Evolutionary conservation across 2,888 invertebrate genomes (phyloP).

Genomic region (Dryomyza anilis): DNA sequence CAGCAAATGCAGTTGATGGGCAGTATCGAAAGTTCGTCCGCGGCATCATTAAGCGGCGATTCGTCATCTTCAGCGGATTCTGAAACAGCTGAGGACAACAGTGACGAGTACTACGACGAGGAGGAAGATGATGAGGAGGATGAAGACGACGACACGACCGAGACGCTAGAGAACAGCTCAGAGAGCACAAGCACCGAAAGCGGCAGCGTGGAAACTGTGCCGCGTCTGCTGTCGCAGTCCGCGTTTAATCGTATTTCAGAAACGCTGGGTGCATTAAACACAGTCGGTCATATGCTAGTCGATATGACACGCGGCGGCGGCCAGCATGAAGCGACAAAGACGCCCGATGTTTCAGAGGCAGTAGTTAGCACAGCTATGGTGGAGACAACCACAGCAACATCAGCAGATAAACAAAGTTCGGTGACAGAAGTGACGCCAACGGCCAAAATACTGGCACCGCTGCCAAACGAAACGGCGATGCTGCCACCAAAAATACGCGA

Average conservation of each 20-base stretch:
- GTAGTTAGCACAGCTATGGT: not conserved
- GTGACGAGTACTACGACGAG: constrained; percentile 33
- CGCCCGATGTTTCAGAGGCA: not conserved
- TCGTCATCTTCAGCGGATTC: constrained; percentile 22
- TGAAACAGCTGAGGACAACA: constrained; percentile 23
- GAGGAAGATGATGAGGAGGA: constrained; percentile 50
- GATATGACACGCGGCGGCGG: constrained; percentile 72
- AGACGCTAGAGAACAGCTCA: constrained; percentile 30
- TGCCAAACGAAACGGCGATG: constrained; percentile 37
- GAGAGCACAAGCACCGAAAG: constrained; percentile 40
- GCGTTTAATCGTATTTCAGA: constrained; percentile 70
- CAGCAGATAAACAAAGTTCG: constrained; percentile 6
- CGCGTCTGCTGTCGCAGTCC: constrained; percentile 66
- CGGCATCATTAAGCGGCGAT: constrained; percentile 30
- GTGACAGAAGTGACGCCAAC: constrained; percentile 22
- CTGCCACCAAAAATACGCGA: constrained; percentile 38
- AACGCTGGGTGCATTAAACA: constrained; percentile 79
- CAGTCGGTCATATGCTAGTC: constrained; percentile 83
- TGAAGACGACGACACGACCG: constrained; percentile 47
- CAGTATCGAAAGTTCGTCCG: constrained; percentile 21
- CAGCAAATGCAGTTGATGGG: constrained; percentile 16
- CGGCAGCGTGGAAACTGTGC: constrained; percentile 56
- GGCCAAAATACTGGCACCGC: constrained; percentile 35
- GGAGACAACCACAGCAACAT: constrained; percentile 21
- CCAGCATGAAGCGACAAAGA: constrained; percentile 9